Base-by-base conservation (phyloP, 2,797 vertebrate species). In the Bradypodion ventrale region DNA sequence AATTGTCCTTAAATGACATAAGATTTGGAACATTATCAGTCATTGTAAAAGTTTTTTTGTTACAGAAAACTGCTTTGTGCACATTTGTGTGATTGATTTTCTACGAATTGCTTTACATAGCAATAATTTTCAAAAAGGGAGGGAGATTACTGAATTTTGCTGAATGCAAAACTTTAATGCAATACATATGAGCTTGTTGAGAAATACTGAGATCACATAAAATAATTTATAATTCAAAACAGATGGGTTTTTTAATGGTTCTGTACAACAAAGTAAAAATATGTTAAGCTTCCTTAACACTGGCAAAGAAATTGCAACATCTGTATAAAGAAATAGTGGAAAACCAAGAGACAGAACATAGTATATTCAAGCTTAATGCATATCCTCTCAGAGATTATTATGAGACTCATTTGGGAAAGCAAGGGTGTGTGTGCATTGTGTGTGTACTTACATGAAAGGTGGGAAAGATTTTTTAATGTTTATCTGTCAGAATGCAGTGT, bases 181-280 rank as follows among this genome's bases (percentile, higher is more conserved):
- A 75, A 75, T 62, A 75, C 72, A 85, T 69, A 46, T 68, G 72
- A 75, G n/a, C 9, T 69, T 46, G n/a, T 46, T 85, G 78, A 68
- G 63, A 81, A 85, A 85, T 75, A 75, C 49, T 75, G n/a, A 69
- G 37, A 75, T 69, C 44, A 9, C 63, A 75, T 46, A 78, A 75
- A 85, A 62, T 75, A 80, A 85, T 75, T 75, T 80, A 75, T 46
- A 25, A 85, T 85, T 81, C 60, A 60, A 59, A 85, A 69, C 84
- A 85, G 84, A 85, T 85, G 84, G 49, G 25, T 75, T 80, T 81
- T 59, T 59, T 7, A 80, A 68, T 52, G 23, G 37, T 9, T n/a
- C 35, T 66, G 56, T 74, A 80, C 44, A 35, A 35, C 69, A 60
- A 80, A 75, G n/a, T 85, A 72, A 68, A 66, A 46, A 66, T 78